Percentiles rank a stretch among this genome's conserved stretches.
Conservation (phyloP, 2,113 vertebrate genomes). For the Rhea pennata region DNA sequence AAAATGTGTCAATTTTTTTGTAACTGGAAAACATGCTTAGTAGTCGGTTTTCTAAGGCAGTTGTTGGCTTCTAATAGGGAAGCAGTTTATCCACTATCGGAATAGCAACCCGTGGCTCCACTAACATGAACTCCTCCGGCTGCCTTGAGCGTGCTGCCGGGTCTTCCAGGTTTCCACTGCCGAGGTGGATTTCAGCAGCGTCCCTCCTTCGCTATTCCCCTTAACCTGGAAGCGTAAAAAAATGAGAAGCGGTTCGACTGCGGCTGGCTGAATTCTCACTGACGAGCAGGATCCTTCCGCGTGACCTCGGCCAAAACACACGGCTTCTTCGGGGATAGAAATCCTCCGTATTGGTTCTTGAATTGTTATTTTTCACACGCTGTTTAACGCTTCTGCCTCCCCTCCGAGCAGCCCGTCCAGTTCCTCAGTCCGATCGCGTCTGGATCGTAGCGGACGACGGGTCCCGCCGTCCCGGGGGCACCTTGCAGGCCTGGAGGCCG, state of each 20-base stretch:
- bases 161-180: constrained; percentile 51
- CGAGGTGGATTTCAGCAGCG: neutral
- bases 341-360: neutral
- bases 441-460: constrained; percentile 23
- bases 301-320: neutral
- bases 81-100: constrained; percentile 58
- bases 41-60: constrained; percentile 24
- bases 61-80: constrained; percentile 5
- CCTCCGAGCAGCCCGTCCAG: constrained; percentile 31
- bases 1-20: neutral
- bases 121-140: constrained; percentile 13
- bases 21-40: neutral
- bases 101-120: constrained; percentile 59
- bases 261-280: neutral
- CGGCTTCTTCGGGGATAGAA: neutral
- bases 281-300: neutral
- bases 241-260: neutral
- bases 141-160: neutral
- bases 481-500: constrained; percentile 47
- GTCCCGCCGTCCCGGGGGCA: constrained; percentile 49
- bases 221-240: neutral
- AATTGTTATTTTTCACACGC: neutral
- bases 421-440: constrained; percentile 59
- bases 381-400: neutral
- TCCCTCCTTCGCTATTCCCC: neutral